Percentiles rank a stretch among this genome's conserved stretches.
Conservation (phyloP, 2,113 vertebrate species). For the Bagarius yarrelli region DNA sequence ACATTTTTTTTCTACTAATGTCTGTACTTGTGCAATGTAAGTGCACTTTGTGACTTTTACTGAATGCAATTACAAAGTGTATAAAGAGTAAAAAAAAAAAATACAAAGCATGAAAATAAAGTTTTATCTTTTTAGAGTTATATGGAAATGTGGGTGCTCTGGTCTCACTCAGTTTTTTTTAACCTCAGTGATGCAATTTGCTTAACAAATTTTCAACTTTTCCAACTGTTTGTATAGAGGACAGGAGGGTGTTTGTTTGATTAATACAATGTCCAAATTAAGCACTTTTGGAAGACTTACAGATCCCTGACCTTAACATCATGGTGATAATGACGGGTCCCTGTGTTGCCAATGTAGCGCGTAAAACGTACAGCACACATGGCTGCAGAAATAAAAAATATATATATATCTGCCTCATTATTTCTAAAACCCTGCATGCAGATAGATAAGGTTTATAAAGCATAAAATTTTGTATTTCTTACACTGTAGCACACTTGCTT, state of each 20-base stretch:
- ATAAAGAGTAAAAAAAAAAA: not conserved
- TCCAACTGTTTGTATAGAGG: not conserved
- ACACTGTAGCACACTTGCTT: not conserved
- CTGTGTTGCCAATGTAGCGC: not conserved
- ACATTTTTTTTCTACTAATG: not conserved
- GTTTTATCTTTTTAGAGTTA: not conserved
- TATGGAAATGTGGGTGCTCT: not conserved
- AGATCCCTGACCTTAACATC: not conserved
- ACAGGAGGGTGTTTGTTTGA: not conserved
- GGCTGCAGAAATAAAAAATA: not conserved
- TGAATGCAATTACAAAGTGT: not conserved
- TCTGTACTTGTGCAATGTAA: not conserved
- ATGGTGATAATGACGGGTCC: not conserved
- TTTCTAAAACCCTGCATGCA: not conserved
- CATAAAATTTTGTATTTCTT: not conserved
- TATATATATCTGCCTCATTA: not conserved
- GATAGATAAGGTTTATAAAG: not conserved
- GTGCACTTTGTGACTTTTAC: conserved; percentile 20
- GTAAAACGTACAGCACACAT: not conserved
- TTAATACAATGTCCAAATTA: not conserved
- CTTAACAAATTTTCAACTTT: not conserved
- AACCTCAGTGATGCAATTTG: not conserved
- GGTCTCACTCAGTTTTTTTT: not conserved
- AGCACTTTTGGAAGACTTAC: not conserved
- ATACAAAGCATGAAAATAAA: not conserved